Evolutionary conservation across 2,888 invertebrate genomes (phyloP).

Genomic region (Rhogogaster chlorosoma): DNA sequence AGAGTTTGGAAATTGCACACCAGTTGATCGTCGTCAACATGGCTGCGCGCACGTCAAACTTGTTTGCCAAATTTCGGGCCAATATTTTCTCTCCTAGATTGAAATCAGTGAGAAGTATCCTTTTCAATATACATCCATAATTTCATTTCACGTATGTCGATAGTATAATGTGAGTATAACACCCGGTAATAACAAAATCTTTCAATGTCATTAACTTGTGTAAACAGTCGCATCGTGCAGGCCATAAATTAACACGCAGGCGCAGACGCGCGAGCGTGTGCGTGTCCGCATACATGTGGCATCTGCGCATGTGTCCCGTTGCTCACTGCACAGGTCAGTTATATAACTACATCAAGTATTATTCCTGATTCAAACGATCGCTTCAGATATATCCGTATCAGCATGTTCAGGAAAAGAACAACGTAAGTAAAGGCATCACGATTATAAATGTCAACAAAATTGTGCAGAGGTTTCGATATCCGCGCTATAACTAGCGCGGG

Average conservation of each 20-base stretch:
- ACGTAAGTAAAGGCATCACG: slow-evolving; percentile 61
- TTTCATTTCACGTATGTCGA: neutral
- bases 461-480: neutral
- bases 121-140: slow-evolving; percentile 56
- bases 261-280: neutral
- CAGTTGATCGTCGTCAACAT: slow-evolving; percentile 59
- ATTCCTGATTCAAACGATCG: slow-evolving; percentile 46
- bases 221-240: neutral
- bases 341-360: slow-evolving; percentile 25
- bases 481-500: neutral
- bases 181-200: neutral
- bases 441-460: neutral
- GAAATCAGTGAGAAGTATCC: slow-evolving; percentile 68
- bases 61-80: slow-evolving; percentile 57
- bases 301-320: neutral
- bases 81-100: slow-evolving; percentile 55
- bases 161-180: neutral
- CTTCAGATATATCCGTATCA: slow-evolving; percentile 66
- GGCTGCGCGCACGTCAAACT: slow-evolving; percentile 62
- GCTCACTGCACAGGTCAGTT: neutral
- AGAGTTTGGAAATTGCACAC: neutral
- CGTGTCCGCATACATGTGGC: neutral
- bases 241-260: neutral
- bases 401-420: slow-evolving; percentile 55
- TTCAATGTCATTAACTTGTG: neutral